These are phyloP conservation scores for Dynastes grantii DNA, from an alignment of 2,888 invertebrate species.

Conservation along the genomic window DNA sequence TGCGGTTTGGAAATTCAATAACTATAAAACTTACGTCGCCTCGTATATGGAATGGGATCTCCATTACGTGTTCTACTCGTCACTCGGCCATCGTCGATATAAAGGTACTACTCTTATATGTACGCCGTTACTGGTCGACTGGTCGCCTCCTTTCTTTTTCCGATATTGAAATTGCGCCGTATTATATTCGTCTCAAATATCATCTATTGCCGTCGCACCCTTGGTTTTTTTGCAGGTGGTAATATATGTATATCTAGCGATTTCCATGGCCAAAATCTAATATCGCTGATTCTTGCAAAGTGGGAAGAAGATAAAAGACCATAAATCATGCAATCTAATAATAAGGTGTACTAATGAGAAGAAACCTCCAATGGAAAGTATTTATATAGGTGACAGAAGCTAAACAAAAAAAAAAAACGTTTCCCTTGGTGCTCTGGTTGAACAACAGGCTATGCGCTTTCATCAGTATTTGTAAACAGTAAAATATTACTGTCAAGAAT, in stretches of 20 bases:
- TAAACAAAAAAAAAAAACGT: no score
- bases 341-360: not conserved
- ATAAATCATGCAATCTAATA: not conserved
- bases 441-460: no score
- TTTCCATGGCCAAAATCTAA: constrained; percentile 5
- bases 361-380: no score
- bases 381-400: no score
- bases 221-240: not conserved
- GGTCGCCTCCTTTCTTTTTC: not conserved
- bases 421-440: no score
- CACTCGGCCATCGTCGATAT: constrained; percentile 8
- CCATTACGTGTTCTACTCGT: constrained; percentile 13
- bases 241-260: not conserved
- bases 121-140: not conserved
- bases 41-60: constrained; percentile 32
- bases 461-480: no score
- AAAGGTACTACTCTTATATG: not conserved
- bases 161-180: constrained; percentile 31
- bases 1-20: constrained; percentile 35
- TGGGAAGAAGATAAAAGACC: not conserved
- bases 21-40: constrained; percentile 42
- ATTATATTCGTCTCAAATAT: constrained; percentile 26
- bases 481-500: no score
- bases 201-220: not conserved
- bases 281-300: constrained; percentile 13